Evolutionary conservation across 2,888 invertebrate genomes (phyloP), one percentile per base, ranked within the genome.

Genomic region (Lycocerus yunnanus): DNA sequence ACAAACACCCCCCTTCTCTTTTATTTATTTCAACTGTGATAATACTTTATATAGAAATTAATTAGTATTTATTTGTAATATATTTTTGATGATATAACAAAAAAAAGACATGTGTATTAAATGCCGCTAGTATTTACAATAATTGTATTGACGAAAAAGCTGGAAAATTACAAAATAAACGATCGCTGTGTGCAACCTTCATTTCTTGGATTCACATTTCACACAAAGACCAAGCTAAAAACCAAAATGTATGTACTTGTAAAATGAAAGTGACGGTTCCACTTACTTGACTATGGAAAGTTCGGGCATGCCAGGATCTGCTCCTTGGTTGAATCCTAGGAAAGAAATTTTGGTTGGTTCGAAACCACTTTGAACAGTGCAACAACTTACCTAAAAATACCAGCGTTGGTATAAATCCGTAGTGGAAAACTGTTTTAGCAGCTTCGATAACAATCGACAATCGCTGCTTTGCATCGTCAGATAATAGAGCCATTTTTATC

Each of bases 241-340:
- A n/a, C n/a, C 1, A 6, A 43, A 43, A 43, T 43, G 6, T 0
- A 43, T 5, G 0, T 2, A 0, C 6, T n/a, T 8, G 43, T 43
- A n/a, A 6, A 5, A n/a, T 6, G 6, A 43, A n/a, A n/a, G n/a
- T n/a, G 2, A 6, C 8, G 6, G 2, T 5, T 1, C 4, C 21
- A 83, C 85, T 87, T 86, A 91, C 91, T 89, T 90, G 77, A 89
- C 83, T 15, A 90, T 15, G 9, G 88, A 84, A 69, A 91, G 85
- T 73, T 90, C 90, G n/a, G 93, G 92, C 90, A 91, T 91, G 8
- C 93, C 93, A 27, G 91, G 90, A 82, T 93, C 93, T 16, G 93
- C 89, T 20, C 93, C 93, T 84, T 91, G 91, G 77, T 86, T 88
- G 80, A 92, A 93, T 75, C 93, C 93, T 93, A 78, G 14, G 86